Percentiles rank a stretch among this genome's conserved stretches.
Conservation (phyloP, 2,113 vertebrate species). For the Penelope pileata region DNA sequence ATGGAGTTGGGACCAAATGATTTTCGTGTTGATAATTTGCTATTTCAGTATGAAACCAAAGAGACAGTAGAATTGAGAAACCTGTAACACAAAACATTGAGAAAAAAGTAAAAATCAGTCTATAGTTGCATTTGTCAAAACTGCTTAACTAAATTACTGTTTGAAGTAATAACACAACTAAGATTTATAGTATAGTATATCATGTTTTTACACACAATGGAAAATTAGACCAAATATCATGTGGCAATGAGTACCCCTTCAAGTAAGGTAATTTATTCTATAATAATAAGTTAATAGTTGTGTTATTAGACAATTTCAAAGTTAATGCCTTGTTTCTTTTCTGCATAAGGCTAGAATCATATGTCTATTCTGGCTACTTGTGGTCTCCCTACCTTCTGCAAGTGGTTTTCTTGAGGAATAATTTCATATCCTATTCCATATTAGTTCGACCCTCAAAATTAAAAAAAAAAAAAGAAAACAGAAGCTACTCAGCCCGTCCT, state of each 20-base stretch:
- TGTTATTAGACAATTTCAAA: not conserved
- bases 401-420: not conserved
- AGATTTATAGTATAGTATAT: not conserved
- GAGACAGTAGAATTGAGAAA: not conserved
- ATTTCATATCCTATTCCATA: not conserved
- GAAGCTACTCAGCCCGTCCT: not conserved
- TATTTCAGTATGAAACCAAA: not conserved
- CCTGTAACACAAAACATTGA: not conserved
- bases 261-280: conserved; percentile 5
- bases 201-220: not conserved
- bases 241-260: not conserved
- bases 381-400: not conserved
- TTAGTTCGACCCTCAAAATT: not conserved
- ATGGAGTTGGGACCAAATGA: not conserved
- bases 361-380: not conserved
- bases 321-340: not conserved
- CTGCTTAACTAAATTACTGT: not conserved
- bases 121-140: not conserved
- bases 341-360: not conserved
- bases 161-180: not conserved
- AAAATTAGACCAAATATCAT: conserved; percentile 4
- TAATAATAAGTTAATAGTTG: not conserved
- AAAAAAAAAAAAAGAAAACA: not conserved
- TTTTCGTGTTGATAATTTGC: not conserved
- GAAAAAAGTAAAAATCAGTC: not conserved